phyloP scores from a whole-genome alignment of 2,888 invertebrate genomes.

The Dendrolimus houi region DNA sequence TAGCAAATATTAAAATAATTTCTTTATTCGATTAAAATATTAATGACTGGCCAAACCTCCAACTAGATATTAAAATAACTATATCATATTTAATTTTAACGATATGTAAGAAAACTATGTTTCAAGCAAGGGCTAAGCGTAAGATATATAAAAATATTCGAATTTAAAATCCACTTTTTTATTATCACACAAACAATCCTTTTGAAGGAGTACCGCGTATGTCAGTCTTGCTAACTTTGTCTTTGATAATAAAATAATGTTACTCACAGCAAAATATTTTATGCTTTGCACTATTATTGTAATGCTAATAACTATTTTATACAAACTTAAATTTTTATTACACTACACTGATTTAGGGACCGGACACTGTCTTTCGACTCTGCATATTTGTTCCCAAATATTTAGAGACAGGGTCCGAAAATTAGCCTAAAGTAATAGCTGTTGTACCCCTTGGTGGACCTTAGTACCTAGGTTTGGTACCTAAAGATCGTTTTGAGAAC shows the following conservation, averaged over 20 bases:
- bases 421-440: too few relatives aligned
- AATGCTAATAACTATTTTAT: neutral
- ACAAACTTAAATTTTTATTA: too few relatives aligned
- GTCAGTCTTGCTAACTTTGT: conserved; percentile 69
- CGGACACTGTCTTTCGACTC: too few relatives aligned
- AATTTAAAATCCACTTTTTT: conserved; percentile 40
- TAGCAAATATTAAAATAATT: too few relatives aligned
- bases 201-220: conserved; percentile 51
- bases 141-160: conserved; percentile 49
- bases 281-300: neutral
- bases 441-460: too few relatives aligned
- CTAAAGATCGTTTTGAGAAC: too few relatives aligned
- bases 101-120: neutral
- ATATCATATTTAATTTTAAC: neutral
- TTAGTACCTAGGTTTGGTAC: too few relatives aligned
- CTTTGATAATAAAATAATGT: conserved; percentile 4
- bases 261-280: neutral
- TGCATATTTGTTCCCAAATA: too few relatives aligned
- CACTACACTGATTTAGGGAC: too few relatives aligned
- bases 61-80: neutral
- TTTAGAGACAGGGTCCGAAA: too few relatives aligned
- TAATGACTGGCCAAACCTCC: neutral
- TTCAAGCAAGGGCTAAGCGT: conserved; percentile 10
- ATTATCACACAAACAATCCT: conserved; percentile 56
- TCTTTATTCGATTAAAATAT: too few relatives aligned